Conservation (phyloP, 1,140 invertebrate species). For the Cherax quadricarinatus region DNA sequence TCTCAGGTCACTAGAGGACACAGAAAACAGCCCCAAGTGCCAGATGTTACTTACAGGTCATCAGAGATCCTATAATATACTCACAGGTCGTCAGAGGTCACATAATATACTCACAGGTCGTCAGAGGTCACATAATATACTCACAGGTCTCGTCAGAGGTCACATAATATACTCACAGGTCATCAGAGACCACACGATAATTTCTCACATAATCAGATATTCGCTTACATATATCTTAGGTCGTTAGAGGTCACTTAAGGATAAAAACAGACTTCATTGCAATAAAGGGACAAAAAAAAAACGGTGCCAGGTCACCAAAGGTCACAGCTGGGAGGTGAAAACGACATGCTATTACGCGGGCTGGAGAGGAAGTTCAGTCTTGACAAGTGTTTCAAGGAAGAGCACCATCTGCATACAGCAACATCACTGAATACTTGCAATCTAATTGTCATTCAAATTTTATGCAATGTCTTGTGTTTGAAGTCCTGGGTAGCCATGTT, state of each 20-base stretch:
- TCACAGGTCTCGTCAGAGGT: neutral
- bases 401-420: constrained; percentile 26
- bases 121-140: neutral
- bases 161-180: too few relatives aligned
- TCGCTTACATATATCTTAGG: too few relatives aligned
- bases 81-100: neutral
- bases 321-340: neutral
- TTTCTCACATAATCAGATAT: too few relatives aligned
- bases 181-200: too few relatives aligned
- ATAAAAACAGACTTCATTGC: too few relatives aligned
- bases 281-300: too few relatives aligned
- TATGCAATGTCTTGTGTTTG: constrained; percentile 67
- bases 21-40: too few relatives aligned
- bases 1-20: too few relatives aligned
- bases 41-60: too few relatives aligned
- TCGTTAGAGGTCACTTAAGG: too few relatives aligned
- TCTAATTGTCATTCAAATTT: constrained; percentile 61
- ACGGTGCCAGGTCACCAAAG: too few relatives aligned
- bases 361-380: constrained; percentile 19
- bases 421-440: neutral
- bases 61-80: too few relatives aligned
- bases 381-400: constrained; percentile 38
- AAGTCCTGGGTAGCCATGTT: constrained; percentile 56
- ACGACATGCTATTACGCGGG: constrained; percentile 19
- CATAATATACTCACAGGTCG: neutral